A percentile compares a stretch with the other conserved stretches of the same genome.
phyloP scores from a whole-genome alignment of 2,888 invertebrate species.

The Eucera pruinosa region DNA sequence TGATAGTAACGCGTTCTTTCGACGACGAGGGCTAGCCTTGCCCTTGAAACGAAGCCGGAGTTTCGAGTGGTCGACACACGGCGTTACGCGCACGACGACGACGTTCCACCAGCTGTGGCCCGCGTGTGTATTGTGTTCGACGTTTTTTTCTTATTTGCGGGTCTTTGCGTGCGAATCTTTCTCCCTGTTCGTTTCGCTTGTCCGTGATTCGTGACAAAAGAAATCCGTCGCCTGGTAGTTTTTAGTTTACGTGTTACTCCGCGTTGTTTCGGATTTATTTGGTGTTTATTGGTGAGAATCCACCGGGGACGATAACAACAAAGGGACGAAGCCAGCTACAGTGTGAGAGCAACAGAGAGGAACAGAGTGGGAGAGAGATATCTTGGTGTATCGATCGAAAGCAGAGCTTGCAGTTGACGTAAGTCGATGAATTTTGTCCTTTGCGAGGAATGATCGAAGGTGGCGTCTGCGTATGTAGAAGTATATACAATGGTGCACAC shows the following conservation, averaged over 20 bases:
- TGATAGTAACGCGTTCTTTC: conserved; percentile 26
- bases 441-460: conserved; percentile 35
- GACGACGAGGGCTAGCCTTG: conserved; percentile 62
- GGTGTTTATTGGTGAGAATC: conserved; percentile 46
- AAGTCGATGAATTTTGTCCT: conserved; percentile 72
- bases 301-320: conserved; percentile 57
- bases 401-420: conserved; percentile 67
- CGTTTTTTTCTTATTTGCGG: conserved; percentile 17
- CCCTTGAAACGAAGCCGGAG: conserved; percentile 55
- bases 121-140: conserved; percentile 59
- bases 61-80: conserved; percentile 41
- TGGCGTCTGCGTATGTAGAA: background rate
- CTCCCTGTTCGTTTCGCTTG: too few relatives aligned
- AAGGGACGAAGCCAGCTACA: conserved; percentile 49
- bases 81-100: conserved; percentile 41
- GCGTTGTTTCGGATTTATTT: conserved; percentile 32
- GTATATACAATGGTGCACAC: background rate
- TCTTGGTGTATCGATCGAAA: conserved; percentile 76
- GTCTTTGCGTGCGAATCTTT: background rate
- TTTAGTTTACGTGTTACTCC: conserved; percentile 13
- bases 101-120: conserved; percentile 49
- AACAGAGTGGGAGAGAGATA: conserved; percentile 43
- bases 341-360: conserved; percentile 20
- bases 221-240: background rate
- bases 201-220: conserved; percentile 17